Conservation (phyloP, 2,797 vertebrate genomes). For the Poeciliopsis turneri region DNA sequence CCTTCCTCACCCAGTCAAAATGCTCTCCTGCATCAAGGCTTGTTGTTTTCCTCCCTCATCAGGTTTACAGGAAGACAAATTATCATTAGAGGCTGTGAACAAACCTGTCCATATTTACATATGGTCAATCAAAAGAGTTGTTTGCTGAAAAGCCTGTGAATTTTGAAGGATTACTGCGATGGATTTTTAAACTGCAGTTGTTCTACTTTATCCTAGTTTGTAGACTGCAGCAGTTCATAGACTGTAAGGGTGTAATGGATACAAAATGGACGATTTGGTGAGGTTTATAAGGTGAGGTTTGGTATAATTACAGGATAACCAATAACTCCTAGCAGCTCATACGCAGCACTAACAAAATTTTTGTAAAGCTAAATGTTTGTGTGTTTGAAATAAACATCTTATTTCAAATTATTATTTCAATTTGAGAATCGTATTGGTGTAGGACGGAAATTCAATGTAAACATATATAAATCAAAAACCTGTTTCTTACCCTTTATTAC, state of each 20-base stretch:
- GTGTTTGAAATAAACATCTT: neutral
- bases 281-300: neutral
- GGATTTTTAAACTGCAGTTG: neutral
- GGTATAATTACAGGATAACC: neutral
- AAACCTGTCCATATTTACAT: neutral
- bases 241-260: neutral
- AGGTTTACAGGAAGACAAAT: neutral
- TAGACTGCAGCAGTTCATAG: neutral
- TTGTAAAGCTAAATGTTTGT: neutral
- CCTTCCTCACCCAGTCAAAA: slow-evolving; percentile 43
- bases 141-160: neutral
- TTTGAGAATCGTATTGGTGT: neutral
- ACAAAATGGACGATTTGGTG: neutral
- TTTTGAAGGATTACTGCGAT: neutral
- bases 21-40: slow-evolving; percentile 35
- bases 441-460: neutral
- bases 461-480: neutral
- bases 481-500: neutral
- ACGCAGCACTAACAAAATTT: neutral
- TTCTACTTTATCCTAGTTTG: neutral
- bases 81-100: neutral
- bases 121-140: neutral
- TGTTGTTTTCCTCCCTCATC: slow-evolving; percentile 31
- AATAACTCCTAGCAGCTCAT: neutral
- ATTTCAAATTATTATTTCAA: neutral